A percentile compares a stretch with the other conserved stretches of the same genome.
Conservation (phyloP, 2,797 vertebrate genomes). For the Coregonus sp. region DNA sequence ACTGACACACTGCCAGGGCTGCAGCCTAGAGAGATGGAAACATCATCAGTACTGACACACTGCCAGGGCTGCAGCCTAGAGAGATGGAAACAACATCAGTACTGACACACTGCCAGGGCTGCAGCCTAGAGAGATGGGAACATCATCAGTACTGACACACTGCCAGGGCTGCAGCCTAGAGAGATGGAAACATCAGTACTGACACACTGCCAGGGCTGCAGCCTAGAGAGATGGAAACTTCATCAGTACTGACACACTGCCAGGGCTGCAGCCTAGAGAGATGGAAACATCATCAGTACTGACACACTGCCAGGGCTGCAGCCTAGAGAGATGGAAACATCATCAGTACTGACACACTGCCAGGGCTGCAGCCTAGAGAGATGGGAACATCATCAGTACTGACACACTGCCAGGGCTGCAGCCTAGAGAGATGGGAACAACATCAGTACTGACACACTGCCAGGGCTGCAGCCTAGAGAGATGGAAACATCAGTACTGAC, state of each 20-base stretch:
- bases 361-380: slow-evolving; percentile 87
- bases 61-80: slow-evolving; percentile 92
- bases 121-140: slow-evolving; percentile 79
- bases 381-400: slow-evolving; percentile 67
- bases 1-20: slow-evolving; percentile 95
- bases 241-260: slow-evolving; percentile 89
- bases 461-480: slow-evolving; percentile 87
- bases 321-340: slow-evolving; percentile 71
- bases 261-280: slow-evolving; percentile 88
- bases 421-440: slow-evolving; percentile 71
- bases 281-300: slow-evolving; percentile 67
- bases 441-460: slow-evolving; percentile 89
- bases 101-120: slow-evolving; percentile 95
- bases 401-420: slow-evolving; percentile 94
- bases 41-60: slow-evolving; percentile 85
- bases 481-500: slow-evolving; percentile 77
- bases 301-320: slow-evolving; percentile 94
- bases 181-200: slow-evolving; percentile 67
- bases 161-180: slow-evolving; percentile 92
- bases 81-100: slow-evolving; percentile 28
- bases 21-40: slow-evolving; percentile 79
- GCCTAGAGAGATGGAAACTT: slow-evolving; percentile 71
- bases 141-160: slow-evolving; percentile 85
- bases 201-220: slow-evolving; percentile 94
- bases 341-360: slow-evolving; percentile 89